Evolutionary conservation across 2,113 vertebrate genomes (phyloP).

Genomic region (Oncorhynchus tshawytscha): DNA sequence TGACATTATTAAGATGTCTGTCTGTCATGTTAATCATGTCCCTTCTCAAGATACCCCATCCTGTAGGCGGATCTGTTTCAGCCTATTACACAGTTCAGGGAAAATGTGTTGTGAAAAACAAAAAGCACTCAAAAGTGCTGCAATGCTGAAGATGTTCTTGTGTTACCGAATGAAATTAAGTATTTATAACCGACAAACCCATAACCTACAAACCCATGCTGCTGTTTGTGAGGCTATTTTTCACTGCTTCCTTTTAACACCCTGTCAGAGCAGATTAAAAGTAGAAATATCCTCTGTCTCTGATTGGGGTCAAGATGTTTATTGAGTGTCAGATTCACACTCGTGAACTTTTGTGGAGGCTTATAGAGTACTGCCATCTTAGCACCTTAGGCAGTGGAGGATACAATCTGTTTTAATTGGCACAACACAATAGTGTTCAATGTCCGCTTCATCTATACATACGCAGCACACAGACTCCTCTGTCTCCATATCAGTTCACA

Average conservation of each 20-base stretch:
- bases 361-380: background rate
- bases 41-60: too few relatives aligned
- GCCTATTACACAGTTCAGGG: too few relatives aligned
- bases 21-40: background rate
- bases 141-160: too few relatives aligned
- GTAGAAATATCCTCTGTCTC: background rate
- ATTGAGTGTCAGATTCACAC: background rate
- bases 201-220: background rate
- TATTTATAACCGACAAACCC: background rate
- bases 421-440: background rate
- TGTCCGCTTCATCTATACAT: background rate
- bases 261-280: background rate
- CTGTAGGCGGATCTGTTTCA: too few relatives aligned
- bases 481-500: slow-evolving; percentile 49
- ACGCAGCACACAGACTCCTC: slow-evolving; percentile 32
- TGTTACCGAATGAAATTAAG: background rate
- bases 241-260: background rate
- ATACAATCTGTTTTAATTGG: background rate
- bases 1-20: background rate
- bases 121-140: too few relatives aligned
- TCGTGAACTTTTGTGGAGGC: background rate
- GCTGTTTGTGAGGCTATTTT: background rate
- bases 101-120: too few relatives aligned
- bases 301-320: background rate
- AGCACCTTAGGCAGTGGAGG: background rate